phyloP scores from a whole-genome alignment of 2,797 vertebrate genomes.

The Tapirus indicus region DNA sequence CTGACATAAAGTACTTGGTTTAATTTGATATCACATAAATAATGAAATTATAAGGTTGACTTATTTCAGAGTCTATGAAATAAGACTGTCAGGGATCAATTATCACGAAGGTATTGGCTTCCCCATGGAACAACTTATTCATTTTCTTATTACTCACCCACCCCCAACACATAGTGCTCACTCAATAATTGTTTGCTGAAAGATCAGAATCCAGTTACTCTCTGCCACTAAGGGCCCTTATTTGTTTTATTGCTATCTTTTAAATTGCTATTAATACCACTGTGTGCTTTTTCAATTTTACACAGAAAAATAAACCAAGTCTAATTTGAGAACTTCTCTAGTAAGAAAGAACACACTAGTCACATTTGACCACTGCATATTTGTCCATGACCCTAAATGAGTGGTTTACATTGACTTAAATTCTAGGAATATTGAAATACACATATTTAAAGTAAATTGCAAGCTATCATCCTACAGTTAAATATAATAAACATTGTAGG shows the following conservation, averaged over 20 bases:
- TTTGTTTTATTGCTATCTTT: neutral
- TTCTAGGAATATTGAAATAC: neutral
- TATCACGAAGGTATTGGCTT: neutral
- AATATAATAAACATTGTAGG: neutral
- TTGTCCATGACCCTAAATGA: neutral
- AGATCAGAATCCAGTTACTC: neutral
- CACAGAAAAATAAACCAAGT: neutral
- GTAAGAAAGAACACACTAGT: neutral
- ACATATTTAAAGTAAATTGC: neutral
- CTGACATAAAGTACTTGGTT: neutral
- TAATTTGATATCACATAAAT: constrained; percentile 13
- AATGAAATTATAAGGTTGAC: neutral
- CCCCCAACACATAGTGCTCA: neutral
- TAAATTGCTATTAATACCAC: neutral
- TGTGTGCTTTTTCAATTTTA: neutral
- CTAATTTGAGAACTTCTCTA: neutral
- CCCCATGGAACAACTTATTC: neutral
- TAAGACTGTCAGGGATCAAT: neutral
- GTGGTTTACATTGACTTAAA: neutral
- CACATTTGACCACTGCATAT: neutral
- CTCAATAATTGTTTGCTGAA: constrained; percentile 11
- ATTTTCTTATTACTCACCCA: neutral
- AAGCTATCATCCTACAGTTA: neutral
- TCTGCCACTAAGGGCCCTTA: neutral
- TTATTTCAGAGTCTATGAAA: constrained; percentile 26